A percentile compares a stretch with the other conserved stretches of the same genome.
Evolutionary conservation across 2,888 invertebrate genomes (phyloP).

Genomic region (Drosophila trichaetosa): DNA sequence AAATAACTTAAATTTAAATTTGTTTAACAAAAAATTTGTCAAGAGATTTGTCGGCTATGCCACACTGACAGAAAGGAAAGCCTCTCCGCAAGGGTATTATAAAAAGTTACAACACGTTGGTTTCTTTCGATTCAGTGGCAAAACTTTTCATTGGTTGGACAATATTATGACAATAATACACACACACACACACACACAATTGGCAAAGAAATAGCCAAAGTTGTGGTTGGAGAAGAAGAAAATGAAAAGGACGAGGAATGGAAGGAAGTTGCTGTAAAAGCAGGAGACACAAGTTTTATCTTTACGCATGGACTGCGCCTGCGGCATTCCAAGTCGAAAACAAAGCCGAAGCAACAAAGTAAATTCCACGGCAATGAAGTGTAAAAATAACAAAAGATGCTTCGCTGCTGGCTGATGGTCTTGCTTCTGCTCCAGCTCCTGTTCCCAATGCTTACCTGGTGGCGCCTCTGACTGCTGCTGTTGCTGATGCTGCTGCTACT

Average conservation of each 20-base stretch:
- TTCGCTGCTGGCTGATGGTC: slow-evolving; percentile 15
- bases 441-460: slow-evolving; percentile 15
- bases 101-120: slow-evolving; percentile 35
- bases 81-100: slow-evolving; percentile 17
- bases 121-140: slow-evolving; percentile 65
- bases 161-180: slow-evolving; percentile 65
- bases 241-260: slow-evolving; percentile 9
- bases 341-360: slow-evolving; percentile 72
- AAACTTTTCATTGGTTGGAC: slow-evolving; percentile 70
- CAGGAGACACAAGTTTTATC: slow-evolving; percentile 76
- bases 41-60: background rate
- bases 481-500: slow-evolving; percentile 27
- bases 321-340: slow-evolving; percentile 68
- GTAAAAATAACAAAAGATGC: slow-evolving; percentile 79
- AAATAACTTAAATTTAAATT: background rate
- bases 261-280: slow-evolving; percentile 41
- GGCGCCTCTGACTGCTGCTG: background rate
- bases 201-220: slow-evolving; percentile 50
- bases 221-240: slow-evolving; percentile 31
- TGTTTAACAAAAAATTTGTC: background rate
- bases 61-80: too few species aligned
- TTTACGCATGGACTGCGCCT: slow-evolving; percentile 75
- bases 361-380: slow-evolving; percentile 79
- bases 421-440: slow-evolving; percentile 1
- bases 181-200: slow-evolving; percentile 35